Percentiles rank a stretch among this genome's conserved stretches.
phyloP scores from a whole-genome alignment of 2,797 vertebrate species.

The Botia almorhae region DNA sequence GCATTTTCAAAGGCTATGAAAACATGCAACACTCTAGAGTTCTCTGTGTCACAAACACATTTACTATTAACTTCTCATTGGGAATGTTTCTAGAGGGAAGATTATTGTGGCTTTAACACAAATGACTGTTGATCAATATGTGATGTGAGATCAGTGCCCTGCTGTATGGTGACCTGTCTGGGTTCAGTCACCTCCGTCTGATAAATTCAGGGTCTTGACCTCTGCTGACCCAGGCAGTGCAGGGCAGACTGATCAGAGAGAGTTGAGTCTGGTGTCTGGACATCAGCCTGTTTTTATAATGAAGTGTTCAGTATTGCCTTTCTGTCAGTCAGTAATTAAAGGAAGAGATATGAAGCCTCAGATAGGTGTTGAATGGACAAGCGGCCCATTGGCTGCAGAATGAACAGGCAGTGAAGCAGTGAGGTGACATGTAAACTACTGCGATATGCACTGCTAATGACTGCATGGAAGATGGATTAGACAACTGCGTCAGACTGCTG shows the following conservation, averaged over 20 bases:
- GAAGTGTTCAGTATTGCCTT: conserved; percentile 96
- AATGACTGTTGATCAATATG: conserved; percentile 77
- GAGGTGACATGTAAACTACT: conserved; percentile 81
- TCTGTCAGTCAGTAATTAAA: conserved; percentile 92
- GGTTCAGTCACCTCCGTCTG: conserved; percentile 69
- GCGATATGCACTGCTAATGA: conserved; percentile 77
- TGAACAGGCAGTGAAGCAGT: conserved; percentile 69
- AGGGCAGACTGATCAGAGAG: conserved; percentile 84
- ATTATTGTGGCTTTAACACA: conserved; percentile 70
- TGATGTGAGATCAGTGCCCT: conserved; percentile 74
- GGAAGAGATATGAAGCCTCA: conserved; percentile 76
- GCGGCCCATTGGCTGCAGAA: conserved; percentile 67
- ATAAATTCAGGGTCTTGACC: conserved; percentile 85
- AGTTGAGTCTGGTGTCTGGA: conserved; percentile 75
- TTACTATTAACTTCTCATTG: conserved; percentile 59
- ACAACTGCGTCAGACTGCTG: conserved; percentile 60
- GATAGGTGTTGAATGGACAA: conserved; percentile 75
- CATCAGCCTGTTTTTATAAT: conserved; percentile 86
- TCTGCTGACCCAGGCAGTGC: conserved; percentile 80
- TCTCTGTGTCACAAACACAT: conserved; percentile 41
- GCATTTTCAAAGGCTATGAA: conserved; percentile 55
- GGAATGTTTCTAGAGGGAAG: conserved; percentile 67
- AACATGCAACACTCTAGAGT: background rate
- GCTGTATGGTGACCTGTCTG: conserved; percentile 59
- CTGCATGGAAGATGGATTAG: conserved; percentile 70